phyloP scores from a whole-genome alignment of 1,140 invertebrate genomes.

The Andrena cerasifolii region DNA sequence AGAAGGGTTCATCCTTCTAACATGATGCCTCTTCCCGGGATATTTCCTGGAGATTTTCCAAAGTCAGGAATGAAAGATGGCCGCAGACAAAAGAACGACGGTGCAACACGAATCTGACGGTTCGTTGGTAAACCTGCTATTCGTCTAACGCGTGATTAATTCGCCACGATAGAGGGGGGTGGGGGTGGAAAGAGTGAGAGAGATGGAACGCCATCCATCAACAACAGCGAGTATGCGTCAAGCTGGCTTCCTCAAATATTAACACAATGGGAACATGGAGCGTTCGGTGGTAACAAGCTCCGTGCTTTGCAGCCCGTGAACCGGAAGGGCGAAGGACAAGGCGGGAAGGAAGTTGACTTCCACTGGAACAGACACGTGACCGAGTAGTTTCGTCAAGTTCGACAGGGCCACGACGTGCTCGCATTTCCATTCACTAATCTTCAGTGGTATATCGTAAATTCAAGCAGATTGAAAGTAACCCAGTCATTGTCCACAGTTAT shows the following conservation, averaged over 20 bases:
- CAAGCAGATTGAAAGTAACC: too few species aligned
- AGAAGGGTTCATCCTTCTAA: background rate
- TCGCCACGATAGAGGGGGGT: slow-evolving; percentile 3
- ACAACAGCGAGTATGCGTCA: slow-evolving; percentile 13
- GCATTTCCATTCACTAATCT: too few species aligned
- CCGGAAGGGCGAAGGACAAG: background rate
- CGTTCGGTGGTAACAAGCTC: slow-evolving; percentile 1
- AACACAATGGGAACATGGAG: slow-evolving; percentile 56
- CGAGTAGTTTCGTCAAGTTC: background rate
- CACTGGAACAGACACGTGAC: background rate
- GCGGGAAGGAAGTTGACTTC: background rate
- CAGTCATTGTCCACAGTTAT: too few species aligned
- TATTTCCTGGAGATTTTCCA: background rate
- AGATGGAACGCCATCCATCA: slow-evolving; percentile 55
- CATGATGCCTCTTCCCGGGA: background rate
- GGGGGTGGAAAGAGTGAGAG: background rate
- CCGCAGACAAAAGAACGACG: background rate
- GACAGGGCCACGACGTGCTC: too few species aligned
- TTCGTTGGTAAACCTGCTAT: slow-evolving; percentile 2
- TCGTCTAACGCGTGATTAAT: slow-evolving; percentile 61
- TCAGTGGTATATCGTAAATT: too few species aligned
- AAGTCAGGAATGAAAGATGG: background rate
- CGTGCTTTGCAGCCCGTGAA: background rate
- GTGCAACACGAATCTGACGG: background rate
- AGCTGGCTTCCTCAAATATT: slow-evolving; percentile 61